Evolutionary conservation across 2,797 vertebrate genomes (phyloP).

Genomic region (Phrynocephalus forsythii): DNA sequence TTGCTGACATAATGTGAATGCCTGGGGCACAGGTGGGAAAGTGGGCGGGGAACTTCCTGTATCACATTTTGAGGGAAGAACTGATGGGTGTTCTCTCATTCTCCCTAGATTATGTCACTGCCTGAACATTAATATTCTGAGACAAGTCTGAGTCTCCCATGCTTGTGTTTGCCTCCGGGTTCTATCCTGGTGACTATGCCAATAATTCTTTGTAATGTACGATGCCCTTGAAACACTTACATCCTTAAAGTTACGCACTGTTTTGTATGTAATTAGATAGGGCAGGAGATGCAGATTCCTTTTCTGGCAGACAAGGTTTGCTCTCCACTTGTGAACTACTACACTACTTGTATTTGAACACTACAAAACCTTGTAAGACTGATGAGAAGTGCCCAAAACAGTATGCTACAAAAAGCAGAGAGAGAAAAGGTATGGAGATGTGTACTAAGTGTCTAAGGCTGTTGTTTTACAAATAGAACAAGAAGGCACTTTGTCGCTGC

Average conservation of each 20-base stretch:
- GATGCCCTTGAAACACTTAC: neutral
- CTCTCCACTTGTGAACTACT: neutral
- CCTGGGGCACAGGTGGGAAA: neutral
- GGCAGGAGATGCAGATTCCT: neutral
- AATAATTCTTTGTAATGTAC: neutral
- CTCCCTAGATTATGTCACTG: too few relatives aligned
- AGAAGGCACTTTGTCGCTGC: neutral
- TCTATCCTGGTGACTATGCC: neutral
- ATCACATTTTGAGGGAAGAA: neutral
- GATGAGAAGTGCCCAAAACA: neutral
- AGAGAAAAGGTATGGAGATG: neutral
- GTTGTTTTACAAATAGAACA: neutral
- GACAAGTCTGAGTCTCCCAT: neutral
- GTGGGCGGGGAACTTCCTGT: too few relatives aligned
- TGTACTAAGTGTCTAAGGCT: neutral
- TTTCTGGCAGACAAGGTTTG: neutral
- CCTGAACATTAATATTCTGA: neutral
- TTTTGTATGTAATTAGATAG: neutral
- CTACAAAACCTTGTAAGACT: accelerated
- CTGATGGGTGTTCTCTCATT: too few relatives aligned
- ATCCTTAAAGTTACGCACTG: neutral
- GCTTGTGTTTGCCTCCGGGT: neutral
- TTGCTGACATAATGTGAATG: neutral
- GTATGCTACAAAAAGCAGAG: neutral
- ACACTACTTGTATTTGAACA: too few relatives aligned